phyloP scores from a whole-genome alignment of 2,113 vertebrate genomes.

The Corythaeola cristata region DNA sequence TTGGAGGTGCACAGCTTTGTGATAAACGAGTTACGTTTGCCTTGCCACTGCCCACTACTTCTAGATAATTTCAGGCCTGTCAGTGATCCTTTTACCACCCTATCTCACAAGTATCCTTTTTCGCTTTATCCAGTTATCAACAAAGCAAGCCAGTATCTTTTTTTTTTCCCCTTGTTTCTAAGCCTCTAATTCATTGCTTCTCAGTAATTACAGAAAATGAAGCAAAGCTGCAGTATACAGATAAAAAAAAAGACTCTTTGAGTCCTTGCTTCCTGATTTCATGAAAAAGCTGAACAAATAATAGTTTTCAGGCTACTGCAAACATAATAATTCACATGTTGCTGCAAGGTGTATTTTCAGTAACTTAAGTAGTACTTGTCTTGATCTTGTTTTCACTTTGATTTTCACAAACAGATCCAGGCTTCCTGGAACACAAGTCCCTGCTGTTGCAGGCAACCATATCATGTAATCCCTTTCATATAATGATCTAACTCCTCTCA shows the following conservation, averaged over 20 bases:
- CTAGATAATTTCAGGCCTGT: not conserved
- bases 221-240: not conserved
- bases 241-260: not conserved
- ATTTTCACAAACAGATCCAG: not conserved
- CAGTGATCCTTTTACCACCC: not conserved
- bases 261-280: not conserved
- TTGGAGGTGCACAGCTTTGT: not conserved
- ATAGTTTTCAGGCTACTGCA: not conserved
- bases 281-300: not conserved
- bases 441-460: not conserved
- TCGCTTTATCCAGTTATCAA: not conserved
- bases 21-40: not conserved
- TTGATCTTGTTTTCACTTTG: not conserved
- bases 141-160: not conserved
- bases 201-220: not conserved
- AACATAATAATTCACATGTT: not conserved
- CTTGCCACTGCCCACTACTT: not conserved
- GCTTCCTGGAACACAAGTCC: not conserved
- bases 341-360: constrained; percentile 1
- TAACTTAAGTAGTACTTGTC: not conserved
- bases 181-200: not conserved
- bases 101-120: not conserved
- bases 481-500: not conserved
- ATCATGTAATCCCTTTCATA: not conserved
- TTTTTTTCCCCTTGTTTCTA: not conserved